Conservation (phyloP, 2,888 invertebrate genomes). For the Torymus tubicola region DNA sequence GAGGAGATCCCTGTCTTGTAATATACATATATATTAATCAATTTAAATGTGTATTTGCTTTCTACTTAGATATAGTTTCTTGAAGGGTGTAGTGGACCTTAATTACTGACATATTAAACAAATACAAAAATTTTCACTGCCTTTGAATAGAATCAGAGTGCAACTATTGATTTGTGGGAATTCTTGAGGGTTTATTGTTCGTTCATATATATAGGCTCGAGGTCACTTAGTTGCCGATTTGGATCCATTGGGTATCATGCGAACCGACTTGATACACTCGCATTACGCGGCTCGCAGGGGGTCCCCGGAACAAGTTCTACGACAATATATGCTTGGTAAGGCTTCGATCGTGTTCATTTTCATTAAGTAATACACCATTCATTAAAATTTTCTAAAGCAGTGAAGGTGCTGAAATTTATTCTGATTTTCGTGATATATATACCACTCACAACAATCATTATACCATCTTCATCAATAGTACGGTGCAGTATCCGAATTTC, state of each 20-base stretch:
- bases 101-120: slow-evolving; percentile 1
- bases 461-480: slow-evolving; percentile 18
- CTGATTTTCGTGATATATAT: slow-evolving; percentile 13
- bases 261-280: slow-evolving; percentile 81
- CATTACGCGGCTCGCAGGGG: slow-evolving; percentile 78
- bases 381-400: slow-evolving; percentile 39
- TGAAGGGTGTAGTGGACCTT: not conserved
- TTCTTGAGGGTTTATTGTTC: slow-evolving; percentile 66
- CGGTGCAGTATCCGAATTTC: not conserved
- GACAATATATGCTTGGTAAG: slow-evolving; percentile 83
- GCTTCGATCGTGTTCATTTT: slow-evolving; percentile 67
- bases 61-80: not conserved
- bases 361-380: slow-evolving; percentile 46
- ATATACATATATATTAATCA: not conserved
- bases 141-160: not conserved
- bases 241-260: slow-evolving; percentile 95
- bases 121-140: not conserved
- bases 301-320: slow-evolving; percentile 80
- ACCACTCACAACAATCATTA: slow-evolving; percentile 15
- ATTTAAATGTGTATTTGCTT: slow-evolving; percentile 14
- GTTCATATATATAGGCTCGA: slow-evolving; percentile 84
- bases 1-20: not conserved
- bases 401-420: slow-evolving; percentile 55
- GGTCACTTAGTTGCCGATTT: slow-evolving; percentile 95
- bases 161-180: slow-evolving; percentile 52